Evolutionary conservation across 1,140 invertebrate species (phyloP), one percentile per base, ranked within the genome.

Genomic region (Venustaconcha ellipsiformis): DNA sequence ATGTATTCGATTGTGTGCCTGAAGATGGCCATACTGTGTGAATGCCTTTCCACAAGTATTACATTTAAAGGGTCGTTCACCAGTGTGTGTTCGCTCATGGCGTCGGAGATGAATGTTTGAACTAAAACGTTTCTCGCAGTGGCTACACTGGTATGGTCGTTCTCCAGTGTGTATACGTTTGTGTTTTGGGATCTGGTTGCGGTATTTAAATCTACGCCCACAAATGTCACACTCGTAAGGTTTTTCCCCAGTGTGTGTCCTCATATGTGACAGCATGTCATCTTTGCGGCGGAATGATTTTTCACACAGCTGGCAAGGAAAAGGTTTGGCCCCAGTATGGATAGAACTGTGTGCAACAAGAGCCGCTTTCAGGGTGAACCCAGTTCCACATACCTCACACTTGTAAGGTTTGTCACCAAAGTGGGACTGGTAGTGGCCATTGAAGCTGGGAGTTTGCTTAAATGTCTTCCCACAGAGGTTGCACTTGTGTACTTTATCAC

Each of bases 161-260:
- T 48, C 37, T 48, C 37, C 37, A 11, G 37, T 48, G 37, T 48
- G 37, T 11, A 48, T 48, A 48, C 37, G 37, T 12, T 63, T 17
- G 57, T 76, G 74, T 66, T 76, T 76, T 14, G 74, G 74, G 30
- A 76, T 76, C 62, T 76, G 74, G n/a, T 76, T 76, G 14, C 74
- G 67, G 89, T 76, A 76, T 62, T 76, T 76, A 89, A 99, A 99
- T 0, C 97, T 97, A 89, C 99, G 99, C 17, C 94, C 95, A 89
- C 97, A 99, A 26, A 96, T 94, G 74, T 90, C 90, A 85, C 97
- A 98, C 14, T 81, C 78, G 70, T 77, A 88, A 0, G 97, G 97
- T 86, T 99, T 99, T 57, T 96, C 97, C 2, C 96, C 96, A 11
- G 84, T 95, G 89, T 99, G 98, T 78, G 99, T 99, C n/a, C 97